A percentile compares a stretch with the other conserved stretches of the same genome.
These are phyloP conservation scores for Harpagifer antarcticus DNA, from an alignment of 2,797 vertebrate species.

Conservation along the genomic window DNA sequence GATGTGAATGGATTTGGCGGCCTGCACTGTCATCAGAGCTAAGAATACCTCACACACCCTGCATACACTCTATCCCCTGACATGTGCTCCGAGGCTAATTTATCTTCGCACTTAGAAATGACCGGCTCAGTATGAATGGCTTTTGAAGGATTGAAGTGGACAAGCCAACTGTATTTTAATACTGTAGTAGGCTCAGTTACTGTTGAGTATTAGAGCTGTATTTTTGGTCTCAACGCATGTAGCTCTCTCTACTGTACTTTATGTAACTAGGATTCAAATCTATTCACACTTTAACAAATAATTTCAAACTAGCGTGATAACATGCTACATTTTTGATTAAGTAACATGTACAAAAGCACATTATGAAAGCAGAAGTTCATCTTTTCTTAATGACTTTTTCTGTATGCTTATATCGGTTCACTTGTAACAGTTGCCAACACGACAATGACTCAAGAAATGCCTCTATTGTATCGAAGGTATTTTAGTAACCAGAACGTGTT, in stretches of 20 bases:
- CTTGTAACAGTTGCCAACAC: constrained; percentile 10
- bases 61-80: constrained; percentile 60
- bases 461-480: constrained; percentile 13
- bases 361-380: background rate
- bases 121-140: constrained; percentile 68
- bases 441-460: constrained; percentile 31
- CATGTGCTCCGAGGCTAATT: constrained; percentile 72
- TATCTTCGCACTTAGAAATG: constrained; percentile 72
- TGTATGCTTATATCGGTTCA: background rate
- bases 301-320: background rate
- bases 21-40: constrained; percentile 70
- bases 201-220: constrained; percentile 39
- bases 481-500: constrained; percentile 41
- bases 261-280: constrained; percentile 26
- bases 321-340: background rate
- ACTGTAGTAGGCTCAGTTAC: constrained; percentile 64
- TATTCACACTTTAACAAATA: background rate
- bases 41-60: constrained; percentile 81
- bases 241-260: constrained; percentile 46
- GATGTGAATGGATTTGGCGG: constrained; percentile 66
- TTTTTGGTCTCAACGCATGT: constrained; percentile 58
- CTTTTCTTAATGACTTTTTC: background rate
- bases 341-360: background rate
- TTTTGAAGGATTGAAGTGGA: constrained; percentile 41
- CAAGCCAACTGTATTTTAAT: constrained; percentile 65